These are phyloP conservation scores for Dorcus hopei DNA, from an alignment of 2,888 invertebrate species.

Conservation along the genomic window DNA sequence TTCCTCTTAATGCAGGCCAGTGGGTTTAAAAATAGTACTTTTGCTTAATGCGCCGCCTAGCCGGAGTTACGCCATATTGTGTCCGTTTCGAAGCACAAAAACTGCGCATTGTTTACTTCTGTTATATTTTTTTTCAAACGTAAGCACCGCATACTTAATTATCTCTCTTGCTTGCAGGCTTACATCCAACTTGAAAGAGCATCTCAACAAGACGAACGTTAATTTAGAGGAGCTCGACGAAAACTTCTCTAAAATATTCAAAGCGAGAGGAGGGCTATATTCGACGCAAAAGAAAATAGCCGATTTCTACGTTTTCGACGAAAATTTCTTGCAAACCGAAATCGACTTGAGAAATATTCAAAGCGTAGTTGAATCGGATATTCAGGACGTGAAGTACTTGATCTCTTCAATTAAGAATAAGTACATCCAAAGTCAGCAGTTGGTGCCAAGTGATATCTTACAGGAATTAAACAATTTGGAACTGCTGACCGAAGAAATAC, in stretches of 20 bases:
- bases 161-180: slow-evolving; percentile 59
- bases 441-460: slow-evolving; percentile 71
- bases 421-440: slow-evolving; percentile 61
- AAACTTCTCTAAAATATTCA: slow-evolving; percentile 67
- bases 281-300: slow-evolving; percentile 64
- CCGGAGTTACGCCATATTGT: slow-evolving; percentile 7
- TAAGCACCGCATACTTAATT: neutral
- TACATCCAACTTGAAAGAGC: slow-evolving; percentile 73
- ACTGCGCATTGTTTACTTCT: neutral
- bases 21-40: slow-evolving; percentile 16
- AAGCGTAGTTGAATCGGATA: slow-evolving; percentile 57
- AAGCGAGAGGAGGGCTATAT: slow-evolving; percentile 66
- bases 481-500: slow-evolving; percentile 73
- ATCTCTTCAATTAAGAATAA: slow-evolving; percentile 59
- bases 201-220: slow-evolving; percentile 69
- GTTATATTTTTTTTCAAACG: neutral
- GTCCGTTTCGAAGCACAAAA: neutral
- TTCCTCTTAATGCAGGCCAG: slow-evolving; percentile 13
- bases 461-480: slow-evolving; percentile 81
- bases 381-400: slow-evolving; percentile 58
- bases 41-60: slow-evolving; percentile 2
- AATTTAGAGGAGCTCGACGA: slow-evolving; percentile 75
- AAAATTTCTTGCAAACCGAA: slow-evolving; percentile 65
- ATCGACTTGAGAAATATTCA: slow-evolving; percentile 58
- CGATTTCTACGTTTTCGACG: slow-evolving; percentile 74